phyloP scores from a whole-genome alignment of 2,797 vertebrate species.

The Rhinichthys osculus region DNA sequence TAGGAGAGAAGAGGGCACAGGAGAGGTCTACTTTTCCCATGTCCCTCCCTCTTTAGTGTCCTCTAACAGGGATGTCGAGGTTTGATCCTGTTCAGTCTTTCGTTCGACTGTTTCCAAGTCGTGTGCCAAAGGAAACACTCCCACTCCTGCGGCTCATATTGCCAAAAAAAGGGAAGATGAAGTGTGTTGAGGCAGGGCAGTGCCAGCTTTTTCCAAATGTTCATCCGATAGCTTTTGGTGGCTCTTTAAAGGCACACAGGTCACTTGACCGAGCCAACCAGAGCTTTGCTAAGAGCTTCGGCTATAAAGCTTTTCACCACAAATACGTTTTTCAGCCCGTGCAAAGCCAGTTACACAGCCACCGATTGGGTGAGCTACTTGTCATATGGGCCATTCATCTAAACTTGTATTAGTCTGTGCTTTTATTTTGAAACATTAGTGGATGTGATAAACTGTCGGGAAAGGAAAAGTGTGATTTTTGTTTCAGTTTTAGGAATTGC shows the following conservation, averaged over 20 bases:
- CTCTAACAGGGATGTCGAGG: conserved; percentile 67
- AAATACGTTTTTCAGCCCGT: not conserved
- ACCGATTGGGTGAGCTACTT: not conserved
- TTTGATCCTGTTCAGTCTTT: conserved; percentile 68
- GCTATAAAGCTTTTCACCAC: conserved; percentile 1
- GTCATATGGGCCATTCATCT: not conserved
- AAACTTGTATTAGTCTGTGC: not conserved
- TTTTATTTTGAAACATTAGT: conserved; percentile 3
- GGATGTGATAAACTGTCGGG: not conserved
- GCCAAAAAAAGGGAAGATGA: conserved; percentile 63
- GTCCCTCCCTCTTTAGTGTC: conserved; percentile 59
- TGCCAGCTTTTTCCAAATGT: conserved; percentile 52
- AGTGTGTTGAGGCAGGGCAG: conserved; percentile 9
- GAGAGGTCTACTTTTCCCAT: conserved; percentile 63
- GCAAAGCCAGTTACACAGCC: not conserved
- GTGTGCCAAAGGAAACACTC: conserved; percentile 74
- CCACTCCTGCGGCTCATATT: conserved; percentile 59
- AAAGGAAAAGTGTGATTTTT: not conserved
- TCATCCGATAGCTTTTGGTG: conserved; percentile 23
- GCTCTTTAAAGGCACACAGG: conserved; percentile 6
- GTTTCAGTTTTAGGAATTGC: not conserved
- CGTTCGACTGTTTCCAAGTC: conserved; percentile 72
- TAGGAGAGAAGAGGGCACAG: conserved; percentile 50
- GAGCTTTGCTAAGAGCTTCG: conserved; percentile 16
- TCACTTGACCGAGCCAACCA: not conserved